Base-by-base conservation (phyloP, 2,888 invertebrate species). In the Kryphioiulus occultus region DNA sequence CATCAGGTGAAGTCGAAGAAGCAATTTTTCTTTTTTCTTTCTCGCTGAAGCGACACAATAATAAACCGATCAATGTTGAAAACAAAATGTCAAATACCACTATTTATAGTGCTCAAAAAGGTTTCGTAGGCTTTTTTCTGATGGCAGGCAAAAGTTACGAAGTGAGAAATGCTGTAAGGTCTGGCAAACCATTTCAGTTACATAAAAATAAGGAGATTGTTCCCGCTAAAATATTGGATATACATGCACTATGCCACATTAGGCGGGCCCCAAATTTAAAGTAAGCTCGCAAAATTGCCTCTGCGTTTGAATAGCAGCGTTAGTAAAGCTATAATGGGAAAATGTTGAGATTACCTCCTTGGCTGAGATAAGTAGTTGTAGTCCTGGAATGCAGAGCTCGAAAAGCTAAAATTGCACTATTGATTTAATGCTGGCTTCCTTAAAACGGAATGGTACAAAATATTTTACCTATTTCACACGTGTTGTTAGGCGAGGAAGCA, bases 1-100 rank as follows among this genome's bases (percentile, higher is more conserved):
- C n/a, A 59, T 59, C 59, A 59, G 59, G 59, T 59, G 59, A 59
- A 59, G 59, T n/a, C 59, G 59, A 59, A 59, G 59, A 59, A 59
- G 59, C 59, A 59, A 59, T 59, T 59, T 59, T 59, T 59, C 59
- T 59, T 59, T 59, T 59, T 59, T 59, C 22, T 22, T 59, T 59
- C 59, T 19, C 59, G 59, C 59, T 59, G 59, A 59, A 59, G 59
- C 59, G 59, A n/a, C 59, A 59, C 59, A 59, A 59, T 22, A 59
- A 59, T 59, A 59, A 59, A 59, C 59, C 59, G 59, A 59, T 59
- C 59, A 59, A 59, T 59, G 59, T n/a, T 59, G n/a, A 59, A 59
- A 59, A 59, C 59, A 59, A 59, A 59, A 59, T 59, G 59, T 59
- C 59, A 59, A 59, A 59, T 59, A 59, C 19, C 59, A 22, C 59